phyloP scores from a whole-genome alignment of 2,797 vertebrate species.

The Betta splendens region DNA sequence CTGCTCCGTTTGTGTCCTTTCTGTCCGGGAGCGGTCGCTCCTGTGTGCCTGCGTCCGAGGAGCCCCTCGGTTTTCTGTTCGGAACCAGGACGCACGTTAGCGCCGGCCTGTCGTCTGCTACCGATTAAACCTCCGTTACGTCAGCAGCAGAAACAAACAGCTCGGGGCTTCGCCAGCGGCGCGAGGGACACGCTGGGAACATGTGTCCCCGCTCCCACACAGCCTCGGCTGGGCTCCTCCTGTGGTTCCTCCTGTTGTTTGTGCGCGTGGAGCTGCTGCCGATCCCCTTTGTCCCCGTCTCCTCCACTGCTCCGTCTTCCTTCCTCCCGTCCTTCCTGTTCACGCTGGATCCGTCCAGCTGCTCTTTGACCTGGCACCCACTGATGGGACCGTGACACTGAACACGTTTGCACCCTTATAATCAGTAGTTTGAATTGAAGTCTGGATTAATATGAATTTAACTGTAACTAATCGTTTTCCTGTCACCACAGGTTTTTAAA shows the following conservation, averaged over 20 bases:
- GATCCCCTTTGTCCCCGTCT: constrained; percentile 64
- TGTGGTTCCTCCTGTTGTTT: constrained; percentile 54
- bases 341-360: constrained; percentile 54
- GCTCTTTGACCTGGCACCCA: constrained; percentile 32
- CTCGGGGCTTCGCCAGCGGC: too few relatives aligned
- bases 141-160: constrained; percentile 55
- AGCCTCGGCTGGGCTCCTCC: constrained; percentile 41
- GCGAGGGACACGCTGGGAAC: constrained; percentile 46
- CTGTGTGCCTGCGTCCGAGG: constrained; percentile 7
- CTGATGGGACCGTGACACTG: constrained; percentile 20
- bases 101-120: constrained; percentile 48
- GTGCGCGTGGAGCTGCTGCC: constrained; percentile 44
- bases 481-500: too few relatives aligned
- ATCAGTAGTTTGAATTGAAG: too few relatives aligned
- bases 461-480: too few relatives aligned
- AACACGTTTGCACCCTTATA: constrained; percentile 3
- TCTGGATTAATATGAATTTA: too few relatives aligned
- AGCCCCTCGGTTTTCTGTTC: constrained; percentile 14
- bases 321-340: constrained; percentile 68
- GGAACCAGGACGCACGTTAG: constrained; percentile 26
- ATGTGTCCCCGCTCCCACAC: constrained; percentile 55
- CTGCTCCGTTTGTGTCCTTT: neutral
- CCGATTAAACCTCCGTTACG: constrained; percentile 52
- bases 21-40: constrained; percentile 6
- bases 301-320: constrained; percentile 42